Evolutionary conservation across 2,888 invertebrate genomes (phyloP), one percentile per base, ranked within the genome.

Genomic region (Dasypolia templi): DNA sequence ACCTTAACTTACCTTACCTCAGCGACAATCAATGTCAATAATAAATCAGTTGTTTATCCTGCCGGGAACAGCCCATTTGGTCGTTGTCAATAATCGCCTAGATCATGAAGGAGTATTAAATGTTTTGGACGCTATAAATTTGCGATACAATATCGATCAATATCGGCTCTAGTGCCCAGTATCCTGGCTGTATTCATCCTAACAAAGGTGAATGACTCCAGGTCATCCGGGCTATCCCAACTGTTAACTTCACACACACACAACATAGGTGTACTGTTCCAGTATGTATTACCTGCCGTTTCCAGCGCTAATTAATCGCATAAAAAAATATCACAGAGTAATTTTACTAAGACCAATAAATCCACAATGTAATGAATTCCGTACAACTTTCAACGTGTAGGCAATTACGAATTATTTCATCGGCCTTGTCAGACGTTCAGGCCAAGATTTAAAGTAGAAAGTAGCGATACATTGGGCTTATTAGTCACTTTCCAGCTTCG

Each of bases 241-340:
- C n/a, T n/a, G 35, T 55, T 29, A 9, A 19, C n/a, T n/a, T n/a
- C n/a, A n/a, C n/a, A 9, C 32, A 32, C 4, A 32, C 19, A 56
- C 32, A 0, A 56, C 19, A 19, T 19, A 56, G 4, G 19, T 32
- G 7, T 19, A 55, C 29, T 56, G 19, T 3, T 39, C 17, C 39
- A 42, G 11, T 26, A 2, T 42, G 5, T 42, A 11, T 26, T 42
- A 42, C 61, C 19, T 61, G 11, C 39, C 19, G 5, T 61, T 39
- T 39, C 61, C 61, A 61, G n/a, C 61, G 61, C 42, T 42, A 61
- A 59, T 59, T 59, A 59, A n/a, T n/a, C 35, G 17, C 4, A 17
- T 17, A n/a, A n/a, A n/a, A n/a, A n/a, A n/a, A n/a, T n/a, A n/a
- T n/a, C n/a, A n/a, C n/a, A n/a, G n/a, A n/a, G n/a, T n/a, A n/a